These are phyloP conservation scores for Drosophila yakuba DNA, from an alignment of 1,140 invertebrate genomes.

Conservation along the genomic window DNA sequence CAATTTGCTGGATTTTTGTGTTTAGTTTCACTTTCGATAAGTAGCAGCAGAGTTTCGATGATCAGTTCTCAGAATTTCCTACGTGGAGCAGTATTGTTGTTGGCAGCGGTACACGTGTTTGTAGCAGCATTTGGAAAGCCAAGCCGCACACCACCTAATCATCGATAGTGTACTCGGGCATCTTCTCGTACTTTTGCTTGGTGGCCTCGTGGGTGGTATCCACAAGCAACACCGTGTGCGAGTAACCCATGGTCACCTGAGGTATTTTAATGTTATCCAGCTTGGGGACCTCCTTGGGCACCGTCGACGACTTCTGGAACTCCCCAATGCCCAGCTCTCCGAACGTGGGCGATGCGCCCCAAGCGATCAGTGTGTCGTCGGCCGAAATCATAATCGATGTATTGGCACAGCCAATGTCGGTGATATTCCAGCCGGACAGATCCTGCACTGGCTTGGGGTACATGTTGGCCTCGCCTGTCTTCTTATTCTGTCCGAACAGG, in stretches of 20 bases:
- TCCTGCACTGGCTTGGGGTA: constrained; percentile 98
- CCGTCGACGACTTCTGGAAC: constrained; percentile 93
- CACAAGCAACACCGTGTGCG: constrained; percentile 90
- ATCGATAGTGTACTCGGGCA: constrained; percentile 85
- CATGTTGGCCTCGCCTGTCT: constrained; percentile 97
- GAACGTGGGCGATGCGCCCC: constrained; percentile 96
- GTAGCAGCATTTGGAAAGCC: constrained; percentile 17
- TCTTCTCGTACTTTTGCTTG: constrained; percentile 85
- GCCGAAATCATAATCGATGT: constrained; percentile 95
- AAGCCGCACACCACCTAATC: constrained; percentile 52
- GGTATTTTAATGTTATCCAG: constrained; percentile 93
- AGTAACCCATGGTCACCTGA: constrained; percentile 92
- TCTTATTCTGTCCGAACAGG: constrained; percentile 96
- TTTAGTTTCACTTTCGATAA: constrained; percentile 42
- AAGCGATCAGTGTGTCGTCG: constrained; percentile 95
- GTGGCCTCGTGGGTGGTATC: constrained; percentile 85
- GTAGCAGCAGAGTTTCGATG: constrained; percentile 78
- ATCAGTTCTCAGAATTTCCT: constrained; percentile 70
- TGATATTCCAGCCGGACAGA: constrained; percentile 94
- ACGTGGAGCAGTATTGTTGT: constrained; percentile 71
- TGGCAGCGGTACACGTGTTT: constrained; percentile 69
- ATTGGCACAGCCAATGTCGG: constrained; percentile 91
- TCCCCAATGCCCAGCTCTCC: constrained; percentile 96
- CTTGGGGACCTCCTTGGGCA: constrained; percentile 94
- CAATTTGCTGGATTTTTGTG: constrained; percentile 35